Evolutionary conservation across 2,888 invertebrate species (phyloP).

Genomic region (Cryptus viduatorius): DNA sequence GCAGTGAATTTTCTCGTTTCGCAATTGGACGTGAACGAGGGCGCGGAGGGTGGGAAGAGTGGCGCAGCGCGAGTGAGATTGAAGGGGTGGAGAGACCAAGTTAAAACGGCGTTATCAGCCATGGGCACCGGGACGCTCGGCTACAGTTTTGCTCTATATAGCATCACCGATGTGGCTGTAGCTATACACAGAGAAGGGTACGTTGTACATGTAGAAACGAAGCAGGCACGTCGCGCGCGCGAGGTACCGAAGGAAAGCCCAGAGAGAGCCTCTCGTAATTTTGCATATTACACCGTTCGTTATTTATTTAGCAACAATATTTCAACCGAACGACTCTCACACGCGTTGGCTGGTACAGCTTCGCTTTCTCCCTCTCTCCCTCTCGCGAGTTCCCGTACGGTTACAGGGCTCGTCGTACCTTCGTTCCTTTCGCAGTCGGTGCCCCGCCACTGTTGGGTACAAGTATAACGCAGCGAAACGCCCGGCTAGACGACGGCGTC

Average conservation of each 20-base stretch:
- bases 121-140: conserved; percentile 66
- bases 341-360: conserved; percentile 71
- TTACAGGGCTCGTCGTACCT: conserved; percentile 9
- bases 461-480: conserved; percentile 58
- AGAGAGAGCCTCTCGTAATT: conserved; percentile 75
- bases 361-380: conserved; percentile 37
- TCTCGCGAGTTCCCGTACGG: conserved; percentile 10
- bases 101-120: conserved; percentile 77
- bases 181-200: conserved; percentile 56
- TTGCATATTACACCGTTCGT: conserved; percentile 81
- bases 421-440: conserved; percentile 29
- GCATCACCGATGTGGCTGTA: conserved; percentile 24
- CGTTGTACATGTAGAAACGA: conserved; percentile 66
- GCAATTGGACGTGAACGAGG: conserved; percentile 67
- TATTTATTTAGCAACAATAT: conserved; percentile 82
- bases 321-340: conserved; percentile 78
- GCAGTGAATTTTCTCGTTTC: conserved; percentile 67
- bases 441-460: conserved; percentile 31
- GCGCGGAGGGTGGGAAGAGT: conserved; percentile 47
- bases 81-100: conserved; percentile 69
- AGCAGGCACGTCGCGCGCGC: conserved; percentile 60
- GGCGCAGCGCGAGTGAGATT: conserved; percentile 35
- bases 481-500: conserved; percentile 65
- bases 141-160: conserved; percentile 50
- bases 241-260: conserved; percentile 67